phyloP scores from a whole-genome alignment of 2,797 vertebrate genomes.

The Eleutherodactylus coqui region DNA sequence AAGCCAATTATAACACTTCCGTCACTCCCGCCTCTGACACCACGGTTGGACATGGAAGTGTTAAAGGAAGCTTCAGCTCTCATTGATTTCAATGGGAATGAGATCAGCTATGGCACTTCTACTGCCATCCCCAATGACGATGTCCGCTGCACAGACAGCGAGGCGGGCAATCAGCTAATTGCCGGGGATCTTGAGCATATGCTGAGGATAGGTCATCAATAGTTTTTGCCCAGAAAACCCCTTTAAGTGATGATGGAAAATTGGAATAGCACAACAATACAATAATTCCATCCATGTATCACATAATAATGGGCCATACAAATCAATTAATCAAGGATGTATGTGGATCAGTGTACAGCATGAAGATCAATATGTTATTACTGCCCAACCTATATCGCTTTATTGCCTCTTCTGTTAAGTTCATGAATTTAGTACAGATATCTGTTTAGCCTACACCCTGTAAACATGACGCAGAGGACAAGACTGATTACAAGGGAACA shows the following conservation, averaged over 20 bases:
- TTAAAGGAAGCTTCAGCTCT: too few relatives aligned
- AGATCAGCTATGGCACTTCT: too few relatives aligned
- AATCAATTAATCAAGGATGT: neutral
- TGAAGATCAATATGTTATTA: slow-evolving; percentile 1
- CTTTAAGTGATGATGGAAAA: neutral
- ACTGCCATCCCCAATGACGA: too few relatives aligned
- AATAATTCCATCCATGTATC: neutral
- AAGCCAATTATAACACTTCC: too few relatives aligned
- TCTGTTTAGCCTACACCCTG: neutral
- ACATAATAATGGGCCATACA: neutral
- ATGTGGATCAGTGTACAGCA: neutral
- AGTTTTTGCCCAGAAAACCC: too few relatives aligned
- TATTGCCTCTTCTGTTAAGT: neutral
- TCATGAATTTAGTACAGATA: neutral
- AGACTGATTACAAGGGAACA: slow-evolving; percentile 21
- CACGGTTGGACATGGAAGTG: too few relatives aligned
- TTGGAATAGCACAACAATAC: neutral
- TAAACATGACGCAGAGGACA: neutral
- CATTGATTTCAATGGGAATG: too few relatives aligned
- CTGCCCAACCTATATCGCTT: neutral
- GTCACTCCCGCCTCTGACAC: too few relatives aligned
- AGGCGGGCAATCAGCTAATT: too few relatives aligned
- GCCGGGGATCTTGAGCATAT: too few relatives aligned
- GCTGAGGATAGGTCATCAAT: too few relatives aligned
- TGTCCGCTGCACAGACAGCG: too few relatives aligned